phyloP scores from a whole-genome alignment of 2,797 vertebrate species.

The Microctenopoma lineatum region DNA sequence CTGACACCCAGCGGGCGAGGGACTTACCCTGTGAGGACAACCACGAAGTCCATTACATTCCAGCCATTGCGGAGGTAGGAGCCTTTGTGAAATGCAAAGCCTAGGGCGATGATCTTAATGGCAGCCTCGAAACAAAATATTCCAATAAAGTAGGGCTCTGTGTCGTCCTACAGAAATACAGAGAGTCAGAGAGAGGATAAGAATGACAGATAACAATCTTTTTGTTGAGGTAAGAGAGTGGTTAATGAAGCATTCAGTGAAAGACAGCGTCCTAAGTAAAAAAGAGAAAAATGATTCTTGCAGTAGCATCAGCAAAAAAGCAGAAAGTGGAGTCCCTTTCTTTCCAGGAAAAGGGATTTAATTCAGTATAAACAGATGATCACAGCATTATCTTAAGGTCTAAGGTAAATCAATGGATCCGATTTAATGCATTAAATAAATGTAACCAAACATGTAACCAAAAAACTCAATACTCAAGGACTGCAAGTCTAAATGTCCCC shows the following conservation, averaged over 20 bases:
- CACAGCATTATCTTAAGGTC: slow-evolving; percentile 25
- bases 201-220: slow-evolving; percentile 47
- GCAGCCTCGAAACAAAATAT: slow-evolving; percentile 99
- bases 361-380: slow-evolving; percentile 45
- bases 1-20: slow-evolving; percentile 61
- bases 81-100: slow-evolving; percentile 97
- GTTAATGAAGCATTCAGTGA: slow-evolving; percentile 70
- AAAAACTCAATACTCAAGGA: no score
- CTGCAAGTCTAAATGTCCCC: no score
- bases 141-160: slow-evolving; percentile 99
- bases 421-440: slow-evolving; percentile 1
- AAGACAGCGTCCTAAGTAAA: slow-evolving; percentile 34
- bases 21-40: slow-evolving; percentile 97
- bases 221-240: slow-evolving; percentile 67
- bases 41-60: slow-evolving; percentile 99
- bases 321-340: slow-evolving; percentile 27
- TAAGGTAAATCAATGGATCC: neutral
- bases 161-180: slow-evolving; percentile 91
- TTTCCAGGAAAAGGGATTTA: slow-evolving; percentile 45
- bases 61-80: slow-evolving; percentile 97
- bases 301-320: slow-evolving; percentile 24
- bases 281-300: slow-evolving; percentile 45
- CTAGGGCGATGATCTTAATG: slow-evolving; percentile 98
- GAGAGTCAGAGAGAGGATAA: slow-evolving; percentile 53
- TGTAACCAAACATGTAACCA: no score